phyloP scores from a whole-genome alignment of 2,888 invertebrate genomes.

The Cheilosia scutellata region DNA sequence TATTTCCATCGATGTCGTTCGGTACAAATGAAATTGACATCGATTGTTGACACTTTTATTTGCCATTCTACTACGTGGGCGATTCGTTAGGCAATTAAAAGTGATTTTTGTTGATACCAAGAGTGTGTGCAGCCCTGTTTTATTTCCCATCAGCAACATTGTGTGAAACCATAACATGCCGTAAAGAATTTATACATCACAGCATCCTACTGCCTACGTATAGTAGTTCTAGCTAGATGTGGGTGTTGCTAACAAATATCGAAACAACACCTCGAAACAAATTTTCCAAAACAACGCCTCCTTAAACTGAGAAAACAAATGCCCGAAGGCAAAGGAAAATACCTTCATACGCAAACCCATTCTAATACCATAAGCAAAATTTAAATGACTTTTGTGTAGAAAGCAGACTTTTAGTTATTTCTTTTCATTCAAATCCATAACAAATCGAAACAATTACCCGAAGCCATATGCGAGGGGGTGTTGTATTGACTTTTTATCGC shows the following conservation, averaged over 20 bases:
- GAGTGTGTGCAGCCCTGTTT: neutral
- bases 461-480: constrained; percentile 7
- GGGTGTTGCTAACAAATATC: neutral
- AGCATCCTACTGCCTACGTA: neutral
- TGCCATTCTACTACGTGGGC: constrained; percentile 22
- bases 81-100: constrained; percentile 46
- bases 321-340: neutral
- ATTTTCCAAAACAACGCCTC: constrained; percentile 24
- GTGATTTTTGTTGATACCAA: constrained; percentile 3
- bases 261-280: neutral
- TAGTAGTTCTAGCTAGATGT: neutral
- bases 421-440: neutral
- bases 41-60: constrained; percentile 60
- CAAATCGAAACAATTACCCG: constrained; percentile 10
- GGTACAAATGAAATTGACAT: constrained; percentile 26
- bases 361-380: neutral
- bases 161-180: neutral
- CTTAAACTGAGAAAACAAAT: constrained; percentile 23
- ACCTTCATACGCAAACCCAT: neutral
- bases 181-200: neutral
- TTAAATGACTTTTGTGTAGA: neutral
- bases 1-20: constrained; percentile 21
- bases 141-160: constrained; percentile 8
- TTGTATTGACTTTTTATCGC: constrained; percentile 6
- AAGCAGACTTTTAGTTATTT: neutral